phyloP scores from a whole-genome alignment of 2,797 vertebrate species.

The Mormyrops boulengeri region DNA sequence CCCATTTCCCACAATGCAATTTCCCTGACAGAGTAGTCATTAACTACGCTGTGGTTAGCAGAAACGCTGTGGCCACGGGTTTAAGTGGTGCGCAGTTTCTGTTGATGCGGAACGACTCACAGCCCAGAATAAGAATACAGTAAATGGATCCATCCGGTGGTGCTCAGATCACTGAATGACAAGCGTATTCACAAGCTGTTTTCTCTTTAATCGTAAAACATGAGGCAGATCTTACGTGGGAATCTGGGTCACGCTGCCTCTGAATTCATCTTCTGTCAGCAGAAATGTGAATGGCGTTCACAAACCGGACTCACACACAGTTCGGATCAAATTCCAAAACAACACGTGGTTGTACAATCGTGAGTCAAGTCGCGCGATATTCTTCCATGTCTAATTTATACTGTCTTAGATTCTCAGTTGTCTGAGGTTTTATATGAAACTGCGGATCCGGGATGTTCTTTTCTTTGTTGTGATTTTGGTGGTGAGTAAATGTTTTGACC shows the following conservation, averaged over 20 bases:
- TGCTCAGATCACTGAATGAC: neutral
- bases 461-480: neutral
- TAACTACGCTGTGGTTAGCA: neutral
- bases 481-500: neutral
- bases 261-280: neutral
- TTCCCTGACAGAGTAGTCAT: neutral
- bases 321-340: neutral
- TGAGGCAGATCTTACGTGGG: neutral
- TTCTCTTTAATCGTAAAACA: neutral
- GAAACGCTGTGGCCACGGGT: neutral
- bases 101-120: neutral
- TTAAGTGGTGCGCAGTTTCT: neutral
- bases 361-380: neutral
- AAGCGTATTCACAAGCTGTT: neutral
- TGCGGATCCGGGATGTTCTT: neutral
- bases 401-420: neutral
- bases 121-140: neutral
- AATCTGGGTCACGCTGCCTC: neutral
- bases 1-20: constrained; percentile 1
- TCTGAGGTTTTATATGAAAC: neutral
- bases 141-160: neutral
- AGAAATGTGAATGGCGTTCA: neutral
- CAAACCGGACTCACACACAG: neutral
- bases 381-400: neutral
- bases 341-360: neutral